Conservation (phyloP, 1,140 invertebrate species). For the Oedothorax gibbosus region DNA sequence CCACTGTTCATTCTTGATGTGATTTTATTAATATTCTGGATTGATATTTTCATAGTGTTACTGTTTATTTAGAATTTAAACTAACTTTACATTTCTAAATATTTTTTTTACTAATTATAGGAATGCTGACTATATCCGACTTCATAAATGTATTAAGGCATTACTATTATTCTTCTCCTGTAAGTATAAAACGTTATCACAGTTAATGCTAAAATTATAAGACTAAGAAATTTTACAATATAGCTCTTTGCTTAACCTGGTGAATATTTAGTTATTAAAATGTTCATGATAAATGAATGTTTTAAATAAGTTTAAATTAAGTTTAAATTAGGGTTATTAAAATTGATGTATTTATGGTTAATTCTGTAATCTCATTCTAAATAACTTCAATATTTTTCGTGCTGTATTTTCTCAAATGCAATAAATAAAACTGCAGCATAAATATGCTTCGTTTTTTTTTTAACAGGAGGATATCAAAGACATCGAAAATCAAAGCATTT, state of each 20-base stretch:
- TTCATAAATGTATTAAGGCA: constrained; percentile 51
- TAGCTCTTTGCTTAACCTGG: no score
- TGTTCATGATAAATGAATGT: no score
- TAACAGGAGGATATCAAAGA: constrained; percentile 47
- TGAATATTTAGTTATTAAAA: no score
- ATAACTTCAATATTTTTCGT: no score
- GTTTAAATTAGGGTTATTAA: no score
- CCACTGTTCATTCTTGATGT: not conserved
- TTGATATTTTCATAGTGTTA: not conserved
- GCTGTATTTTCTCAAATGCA: not conserved
- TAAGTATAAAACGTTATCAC: constrained; percentile 16
- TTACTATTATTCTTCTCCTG: constrained; percentile 31
- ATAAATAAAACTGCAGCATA: not conserved
- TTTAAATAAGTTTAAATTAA: no score
- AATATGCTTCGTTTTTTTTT: not conserved
- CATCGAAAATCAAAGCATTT: constrained; percentile 48
- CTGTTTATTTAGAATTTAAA: not conserved
- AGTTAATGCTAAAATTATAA: no score
- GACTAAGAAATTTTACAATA: no score
- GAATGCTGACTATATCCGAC: constrained; percentile 49
- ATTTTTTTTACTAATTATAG: not conserved
- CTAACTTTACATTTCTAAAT: not conserved
- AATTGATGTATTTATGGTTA: no score
- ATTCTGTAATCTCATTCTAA: no score
- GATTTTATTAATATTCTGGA: not conserved